Conservation (phyloP, 2,113 vertebrate species). For the Lepus timidus region DNA sequence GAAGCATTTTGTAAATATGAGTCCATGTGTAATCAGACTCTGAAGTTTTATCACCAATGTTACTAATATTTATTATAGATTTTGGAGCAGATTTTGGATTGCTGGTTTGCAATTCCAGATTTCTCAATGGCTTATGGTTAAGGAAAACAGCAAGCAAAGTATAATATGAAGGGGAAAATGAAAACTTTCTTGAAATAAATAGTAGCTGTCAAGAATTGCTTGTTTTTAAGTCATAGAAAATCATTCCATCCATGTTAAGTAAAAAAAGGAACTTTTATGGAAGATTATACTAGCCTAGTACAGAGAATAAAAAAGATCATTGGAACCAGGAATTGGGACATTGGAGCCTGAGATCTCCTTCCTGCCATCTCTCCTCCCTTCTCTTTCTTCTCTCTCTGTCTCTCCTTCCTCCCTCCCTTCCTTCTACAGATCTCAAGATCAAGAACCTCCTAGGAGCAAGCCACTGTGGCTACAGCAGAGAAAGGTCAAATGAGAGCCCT, state of each 20-base stretch:
- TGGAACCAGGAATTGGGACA: not conserved
- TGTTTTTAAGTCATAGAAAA: not conserved
- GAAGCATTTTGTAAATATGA: constrained; percentile 50
- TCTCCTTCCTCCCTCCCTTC: not conserved
- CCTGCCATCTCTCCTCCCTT: not conserved
- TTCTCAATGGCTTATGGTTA: constrained; percentile 25
- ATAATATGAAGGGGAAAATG: not conserved
- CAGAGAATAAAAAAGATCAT: not conserved
- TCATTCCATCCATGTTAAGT: not conserved
- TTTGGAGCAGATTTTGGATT: not conserved
- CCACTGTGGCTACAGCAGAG: not conserved
- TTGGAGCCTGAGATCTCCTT: not conserved
- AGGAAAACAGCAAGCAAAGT: constrained; percentile 40
- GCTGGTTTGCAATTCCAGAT: not conserved
- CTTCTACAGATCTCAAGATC: not conserved
- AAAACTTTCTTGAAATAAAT: constrained; percentile 40
- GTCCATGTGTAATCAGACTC: not conserved
- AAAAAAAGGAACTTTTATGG: not conserved
- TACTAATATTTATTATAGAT: constrained; percentile 35
- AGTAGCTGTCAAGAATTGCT: not conserved
- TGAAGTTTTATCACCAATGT: not conserved
- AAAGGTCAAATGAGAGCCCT: not conserved
- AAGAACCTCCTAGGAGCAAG: not conserved
- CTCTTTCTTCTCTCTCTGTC: fast-evolving
- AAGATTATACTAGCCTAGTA: not conserved